phyloP scores from a whole-genome alignment of 2,113 vertebrate genomes.

The Anolis sagrei region DNA sequence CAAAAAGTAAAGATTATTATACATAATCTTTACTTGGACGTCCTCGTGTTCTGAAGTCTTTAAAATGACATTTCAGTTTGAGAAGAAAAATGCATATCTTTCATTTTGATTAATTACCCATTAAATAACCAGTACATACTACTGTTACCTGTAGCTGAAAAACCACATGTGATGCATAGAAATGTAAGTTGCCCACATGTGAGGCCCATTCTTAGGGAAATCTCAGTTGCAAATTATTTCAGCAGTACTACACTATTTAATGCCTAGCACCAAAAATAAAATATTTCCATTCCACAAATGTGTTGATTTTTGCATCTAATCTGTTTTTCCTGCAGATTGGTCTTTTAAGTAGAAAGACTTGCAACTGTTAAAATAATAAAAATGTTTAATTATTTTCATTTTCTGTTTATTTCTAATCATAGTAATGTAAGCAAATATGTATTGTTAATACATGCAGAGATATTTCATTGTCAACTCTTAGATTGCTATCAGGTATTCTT shows the following conservation, averaged over 20 bases:
- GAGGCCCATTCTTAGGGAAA: not conserved
- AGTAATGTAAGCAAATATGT: not conserved
- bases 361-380: not conserved
- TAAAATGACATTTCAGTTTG: no score
- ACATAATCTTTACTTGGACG: no score
- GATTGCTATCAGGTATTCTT: no score
- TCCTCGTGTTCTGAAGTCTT: no score
- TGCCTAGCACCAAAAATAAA: not conserved
- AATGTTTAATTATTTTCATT: not conserved
- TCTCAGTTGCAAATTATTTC: not conserved
- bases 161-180: not conserved
- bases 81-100: no score
- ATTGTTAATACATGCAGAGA: not conserved
- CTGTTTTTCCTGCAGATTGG: not conserved
- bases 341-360: not conserved
- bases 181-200: not conserved
- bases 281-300: not conserved
- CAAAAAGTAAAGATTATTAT: no score
- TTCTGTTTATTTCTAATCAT: not conserved
- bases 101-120: no score
- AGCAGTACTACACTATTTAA: not conserved
- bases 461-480: not conserved
- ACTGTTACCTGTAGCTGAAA: no score
- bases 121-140: no score
- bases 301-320: not conserved